phyloP scores from a whole-genome alignment of 1,140 invertebrate species.

The Drosophila sp. region DNA sequence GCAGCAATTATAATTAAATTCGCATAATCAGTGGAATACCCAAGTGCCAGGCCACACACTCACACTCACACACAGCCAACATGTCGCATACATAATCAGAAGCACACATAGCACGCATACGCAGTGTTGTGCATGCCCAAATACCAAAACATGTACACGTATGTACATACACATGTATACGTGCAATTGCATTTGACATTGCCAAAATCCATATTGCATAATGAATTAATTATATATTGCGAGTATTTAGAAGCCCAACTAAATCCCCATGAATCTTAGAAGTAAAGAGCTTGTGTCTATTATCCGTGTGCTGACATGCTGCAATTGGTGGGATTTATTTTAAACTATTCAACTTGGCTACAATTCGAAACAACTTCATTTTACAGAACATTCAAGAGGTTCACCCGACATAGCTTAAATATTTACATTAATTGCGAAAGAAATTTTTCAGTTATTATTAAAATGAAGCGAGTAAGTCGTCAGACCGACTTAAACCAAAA shows the following conservation, averaged over 20 bases:
- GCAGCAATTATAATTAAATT: slow-evolving; percentile 74
- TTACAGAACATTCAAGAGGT: too few species aligned
- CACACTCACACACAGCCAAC: background rate
- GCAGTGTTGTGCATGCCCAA: slow-evolving; percentile 37
- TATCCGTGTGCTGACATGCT: too few species aligned
- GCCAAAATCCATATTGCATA: slow-evolving; percentile 11
- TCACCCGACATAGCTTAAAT: too few species aligned
- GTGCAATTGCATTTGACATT: slow-evolving; percentile 32
- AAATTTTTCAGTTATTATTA: too few species aligned
- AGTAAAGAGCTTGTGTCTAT: background rate
- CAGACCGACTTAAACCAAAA: too few species aligned
- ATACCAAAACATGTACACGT: slow-evolving; percentile 15
- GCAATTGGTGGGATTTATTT: too few species aligned
- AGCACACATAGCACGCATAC: slow-evolving; percentile 38
- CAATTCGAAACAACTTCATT: too few species aligned
- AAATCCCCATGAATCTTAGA: background rate
- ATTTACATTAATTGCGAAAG: too few species aligned
- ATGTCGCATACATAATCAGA: slow-evolving; percentile 52
- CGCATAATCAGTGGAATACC: slow-evolving; percentile 46
- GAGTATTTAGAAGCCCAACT: slow-evolving; percentile 1
- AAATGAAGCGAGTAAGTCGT: too few species aligned
- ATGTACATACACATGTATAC: slow-evolving; percentile 12
- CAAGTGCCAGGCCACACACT: background rate
- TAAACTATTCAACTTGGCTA: too few species aligned
- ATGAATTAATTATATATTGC: background rate